These are phyloP conservation scores for Caenorhabditis panamensis DNA, from an alignment of 2,888 invertebrate species.

Conservation along the genomic window DNA sequence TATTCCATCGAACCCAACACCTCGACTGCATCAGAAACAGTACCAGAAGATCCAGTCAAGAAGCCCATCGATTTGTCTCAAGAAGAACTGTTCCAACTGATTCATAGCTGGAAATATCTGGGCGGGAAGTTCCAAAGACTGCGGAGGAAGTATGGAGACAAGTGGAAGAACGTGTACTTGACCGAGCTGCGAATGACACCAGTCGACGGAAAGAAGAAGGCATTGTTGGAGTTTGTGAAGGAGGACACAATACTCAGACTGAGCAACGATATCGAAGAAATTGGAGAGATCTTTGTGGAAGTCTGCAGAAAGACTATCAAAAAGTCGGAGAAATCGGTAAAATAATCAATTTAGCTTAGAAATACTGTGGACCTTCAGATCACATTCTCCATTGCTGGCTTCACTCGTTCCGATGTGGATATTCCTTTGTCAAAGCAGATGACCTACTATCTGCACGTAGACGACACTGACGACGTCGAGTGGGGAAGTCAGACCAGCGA, in stretches of 20 bases:
- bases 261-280: conserved; percentile 28
- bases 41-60: not conserved
- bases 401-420: not conserved
- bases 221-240: conserved; percentile 1
- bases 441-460: conserved; percentile 24
- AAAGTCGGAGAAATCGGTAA: conserved; percentile 8
- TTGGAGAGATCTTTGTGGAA: conserved; percentile 39
- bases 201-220: conserved; percentile 13
- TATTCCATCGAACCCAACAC: conserved; percentile 2
- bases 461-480: conserved; percentile 18
- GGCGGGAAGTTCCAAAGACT: conserved; percentile 9
- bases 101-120: conserved; percentile 42
- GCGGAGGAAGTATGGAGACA: conserved; percentile 17
- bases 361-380: no score
- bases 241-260: conserved; percentile 5
- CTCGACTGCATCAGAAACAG: not conserved
- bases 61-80: not conserved
- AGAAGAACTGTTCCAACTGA: conserved; percentile 19
- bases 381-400: conserved; percentile 16
- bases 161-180: conserved; percentile 46
- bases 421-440: not conserved
- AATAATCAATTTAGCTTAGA: not conserved
- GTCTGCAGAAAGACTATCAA: conserved; percentile 7
- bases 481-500: conserved; percentile 20
- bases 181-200: conserved; percentile 25